Percentiles rank a stretch among this genome's conserved stretches.
Evolutionary conservation across 2,797 vertebrate genomes (phyloP).

Genomic region (Knipowitschia caucasica): DNA sequence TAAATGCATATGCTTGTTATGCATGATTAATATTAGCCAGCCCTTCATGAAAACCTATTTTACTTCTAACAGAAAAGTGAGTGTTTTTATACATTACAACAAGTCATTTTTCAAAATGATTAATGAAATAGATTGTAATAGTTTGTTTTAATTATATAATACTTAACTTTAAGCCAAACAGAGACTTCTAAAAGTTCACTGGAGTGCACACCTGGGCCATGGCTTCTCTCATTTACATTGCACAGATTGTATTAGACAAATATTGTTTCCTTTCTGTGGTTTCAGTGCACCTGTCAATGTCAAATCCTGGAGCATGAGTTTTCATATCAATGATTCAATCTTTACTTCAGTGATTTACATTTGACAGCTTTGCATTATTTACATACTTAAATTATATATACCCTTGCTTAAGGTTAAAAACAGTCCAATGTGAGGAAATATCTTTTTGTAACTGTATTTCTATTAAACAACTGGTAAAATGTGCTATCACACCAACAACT

Average conservation of each 20-base stretch:
- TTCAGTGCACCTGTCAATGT: conserved; percentile 19
- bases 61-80: not conserved
- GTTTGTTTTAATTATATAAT: no score
- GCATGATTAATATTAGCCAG: not conserved
- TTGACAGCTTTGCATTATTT: no score
- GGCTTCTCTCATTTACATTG: conserved; percentile 20
- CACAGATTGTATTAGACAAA: conserved; percentile 56
- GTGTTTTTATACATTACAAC: no score
- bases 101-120: no score
- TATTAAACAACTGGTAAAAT: no score
- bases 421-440: no score
- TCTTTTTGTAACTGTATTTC: no score
- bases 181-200: not conserved
- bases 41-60: not conserved
- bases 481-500: no score
- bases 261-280: conserved; percentile 10
- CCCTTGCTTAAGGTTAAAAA: no score
- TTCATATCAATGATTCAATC: conserved; percentile 9
- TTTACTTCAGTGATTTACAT: not conserved
- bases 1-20: not conserved
- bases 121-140: no score
- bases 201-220: conserved; percentile 31
- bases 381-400: no score
- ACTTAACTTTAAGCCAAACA: not conserved
- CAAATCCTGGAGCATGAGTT: not conserved